Conservation (phyloP, 2,113 vertebrate genomes). For the Sigmodon hispidus region DNA sequence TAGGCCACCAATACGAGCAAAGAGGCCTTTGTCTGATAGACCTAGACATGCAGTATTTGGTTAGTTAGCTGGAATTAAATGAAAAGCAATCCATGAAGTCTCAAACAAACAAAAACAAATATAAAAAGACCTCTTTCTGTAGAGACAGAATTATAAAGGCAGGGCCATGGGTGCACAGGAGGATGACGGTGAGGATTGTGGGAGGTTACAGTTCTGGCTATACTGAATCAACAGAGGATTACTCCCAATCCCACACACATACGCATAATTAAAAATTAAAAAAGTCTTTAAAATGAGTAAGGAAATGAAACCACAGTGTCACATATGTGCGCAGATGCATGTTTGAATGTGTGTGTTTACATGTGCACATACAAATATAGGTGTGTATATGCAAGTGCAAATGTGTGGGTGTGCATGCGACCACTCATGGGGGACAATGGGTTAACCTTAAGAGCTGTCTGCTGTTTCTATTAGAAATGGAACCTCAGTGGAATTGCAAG, state of each 20-base stretch:
- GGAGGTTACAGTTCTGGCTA: not conserved
- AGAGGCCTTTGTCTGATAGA: not conserved
- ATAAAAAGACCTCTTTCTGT: not conserved
- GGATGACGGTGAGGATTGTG: not conserved
- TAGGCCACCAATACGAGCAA: not conserved
- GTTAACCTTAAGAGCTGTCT: no score
- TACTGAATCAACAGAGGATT: not conserved
- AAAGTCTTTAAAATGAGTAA: not conserved
- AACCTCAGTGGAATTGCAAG: not conserved
- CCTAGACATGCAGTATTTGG: not conserved
- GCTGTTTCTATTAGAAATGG: not conserved
- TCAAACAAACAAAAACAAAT: not conserved
- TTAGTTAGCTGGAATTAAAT: not conserved
- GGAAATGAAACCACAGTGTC: not conserved
- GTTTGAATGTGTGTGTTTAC: not conserved
- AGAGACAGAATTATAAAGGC: not conserved
- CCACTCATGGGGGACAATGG: not conserved
- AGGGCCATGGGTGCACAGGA: not conserved
- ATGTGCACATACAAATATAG: not conserved
- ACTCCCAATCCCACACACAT: fast-evolving
- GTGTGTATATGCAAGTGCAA: not conserved
- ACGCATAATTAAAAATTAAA: not conserved
- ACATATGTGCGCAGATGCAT: not conserved
- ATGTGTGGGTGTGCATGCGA: no score
- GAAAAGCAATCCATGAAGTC: not conserved